Percentiles rank a stretch among this genome's conserved stretches.
phyloP scores from a whole-genome alignment of 1,140 invertebrate species.

The Paracyclopina nana region DNA sequence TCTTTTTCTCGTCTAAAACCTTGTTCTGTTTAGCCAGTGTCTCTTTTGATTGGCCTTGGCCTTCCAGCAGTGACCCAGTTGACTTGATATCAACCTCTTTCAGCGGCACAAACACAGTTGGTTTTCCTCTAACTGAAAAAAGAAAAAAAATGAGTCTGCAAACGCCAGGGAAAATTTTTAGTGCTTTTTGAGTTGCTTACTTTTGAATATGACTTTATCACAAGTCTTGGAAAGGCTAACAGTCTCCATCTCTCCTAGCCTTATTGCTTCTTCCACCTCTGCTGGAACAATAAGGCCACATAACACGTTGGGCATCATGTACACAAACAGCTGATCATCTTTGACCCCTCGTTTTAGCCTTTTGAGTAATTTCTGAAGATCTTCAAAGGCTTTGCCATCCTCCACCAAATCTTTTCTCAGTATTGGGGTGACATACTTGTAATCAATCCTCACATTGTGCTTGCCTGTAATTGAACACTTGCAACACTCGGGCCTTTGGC shows the following conservation, averaged over 20 bases:
- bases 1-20: conserved; percentile 32
- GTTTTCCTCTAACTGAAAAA: conserved; percentile 48
- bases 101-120: conserved; percentile 42
- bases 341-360: conserved; percentile 20
- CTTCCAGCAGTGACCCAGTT: conserved; percentile 27
- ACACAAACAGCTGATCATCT: conserved; percentile 40
- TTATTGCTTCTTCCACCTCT: conserved; percentile 47
- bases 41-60: conserved; percentile 20
- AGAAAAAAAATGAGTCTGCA: too few relatives aligned
- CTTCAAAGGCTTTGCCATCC: conserved; percentile 24
- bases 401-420: conserved; percentile 29
- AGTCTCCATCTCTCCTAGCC: conserved; percentile 50
- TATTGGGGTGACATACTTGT: conserved; percentile 13
- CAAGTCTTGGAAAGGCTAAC: conserved; percentile 49
- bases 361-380: conserved; percentile 19
- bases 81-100: conserved; percentile 39
- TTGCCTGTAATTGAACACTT: conserved; percentile 9
- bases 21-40: conserved; percentile 22
- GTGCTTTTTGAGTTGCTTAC: too few relatives aligned
- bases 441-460: conserved; percentile 6
- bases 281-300: conserved; percentile 52
- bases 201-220: conserved; percentile 46
- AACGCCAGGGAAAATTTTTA: too few relatives aligned
- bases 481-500: conserved; percentile 18
- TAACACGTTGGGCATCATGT: conserved; percentile 45